Conservation (phyloP, 2,113 vertebrate genomes). For the Callaeas wilsoni region DNA sequence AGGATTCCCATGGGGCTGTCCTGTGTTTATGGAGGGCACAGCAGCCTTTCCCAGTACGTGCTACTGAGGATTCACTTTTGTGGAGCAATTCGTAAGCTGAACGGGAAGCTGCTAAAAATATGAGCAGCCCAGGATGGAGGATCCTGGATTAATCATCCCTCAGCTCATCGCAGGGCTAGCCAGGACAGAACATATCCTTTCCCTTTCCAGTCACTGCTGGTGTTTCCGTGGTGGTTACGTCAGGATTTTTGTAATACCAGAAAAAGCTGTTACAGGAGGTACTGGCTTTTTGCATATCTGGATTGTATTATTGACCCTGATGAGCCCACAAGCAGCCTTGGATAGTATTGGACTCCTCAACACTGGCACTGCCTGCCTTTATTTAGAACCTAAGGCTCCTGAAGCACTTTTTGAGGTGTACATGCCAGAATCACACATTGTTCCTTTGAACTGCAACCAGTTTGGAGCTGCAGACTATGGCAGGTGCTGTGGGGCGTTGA, state of each 20-base stretch:
- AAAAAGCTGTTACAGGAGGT: not conserved
- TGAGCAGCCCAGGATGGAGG: not conserved
- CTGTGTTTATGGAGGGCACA: not conserved
- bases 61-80: rapidly evolving
- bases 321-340: not conserved
- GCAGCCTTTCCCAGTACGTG: not conserved
- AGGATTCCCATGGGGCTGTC: not conserved
- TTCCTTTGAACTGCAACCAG: not conserved
- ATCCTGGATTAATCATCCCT: not conserved
- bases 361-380: not conserved
- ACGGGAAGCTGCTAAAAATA: not conserved
- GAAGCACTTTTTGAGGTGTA: not conserved
- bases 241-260: not conserved
- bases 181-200: not conserved
- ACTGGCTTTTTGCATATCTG: not conserved
- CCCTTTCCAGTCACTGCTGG: not conserved
- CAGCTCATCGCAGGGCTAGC: not conserved
- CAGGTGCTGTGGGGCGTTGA: not conserved
- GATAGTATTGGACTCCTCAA: not conserved
- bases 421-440: not conserved
- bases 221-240: not conserved
- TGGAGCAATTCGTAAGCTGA: not conserved
- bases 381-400: not conserved
- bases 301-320: not conserved
- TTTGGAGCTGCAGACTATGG: not conserved